A percentile compares a stretch with the other conserved stretches of the same genome.
Evolutionary conservation across 2,888 invertebrate genomes (phyloP).

Genomic region (Drosophila macrospina): DNA sequence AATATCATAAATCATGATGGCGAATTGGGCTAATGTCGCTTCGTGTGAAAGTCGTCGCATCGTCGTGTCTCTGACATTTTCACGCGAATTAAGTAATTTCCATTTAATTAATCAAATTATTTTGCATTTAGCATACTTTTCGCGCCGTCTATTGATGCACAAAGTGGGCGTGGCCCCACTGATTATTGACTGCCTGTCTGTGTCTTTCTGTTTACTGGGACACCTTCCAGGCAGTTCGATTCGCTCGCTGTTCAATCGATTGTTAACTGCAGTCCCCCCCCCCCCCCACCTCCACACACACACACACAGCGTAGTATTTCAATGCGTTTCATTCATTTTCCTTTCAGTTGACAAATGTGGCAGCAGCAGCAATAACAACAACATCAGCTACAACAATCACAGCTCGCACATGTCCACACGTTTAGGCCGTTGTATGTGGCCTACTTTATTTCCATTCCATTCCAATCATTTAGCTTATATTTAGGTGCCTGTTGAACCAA

Average conservation of each 20-base stretch:
- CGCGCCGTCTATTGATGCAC: conserved; percentile 7
- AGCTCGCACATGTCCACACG: conserved; percentile 42
- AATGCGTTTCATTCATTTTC: conserved; percentile 75
- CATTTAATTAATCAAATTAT: conserved; percentile 70
- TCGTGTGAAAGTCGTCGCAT: conserved; percentile 66
- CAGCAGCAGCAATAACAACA: conserved; percentile 44
- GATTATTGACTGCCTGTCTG: neutral
- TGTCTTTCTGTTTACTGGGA: conserved; percentile 2
- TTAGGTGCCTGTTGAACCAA: conserved; percentile 36
- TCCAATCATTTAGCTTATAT: conserved; percentile 65
- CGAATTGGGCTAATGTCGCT: conserved; percentile 76
- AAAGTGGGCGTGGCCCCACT: conserved; percentile 25
- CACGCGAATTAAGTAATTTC: conserved; percentile 71
- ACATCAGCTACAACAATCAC: conserved; percentile 20
- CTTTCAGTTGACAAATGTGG: conserved; percentile 80
- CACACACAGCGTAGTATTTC: conserved; percentile 44
- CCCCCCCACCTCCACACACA: too few relatives aligned
- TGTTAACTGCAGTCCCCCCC: conserved; percentile 45
- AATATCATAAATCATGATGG: conserved; percentile 74
- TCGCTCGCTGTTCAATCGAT: conserved; percentile 28
- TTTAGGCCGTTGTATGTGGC: conserved; percentile 58
- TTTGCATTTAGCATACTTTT: conserved; percentile 59
- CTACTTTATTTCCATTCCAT: conserved; percentile 71
- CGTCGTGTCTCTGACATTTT: conserved; percentile 29
- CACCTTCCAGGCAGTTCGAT: conserved; percentile 21